A percentile compares a stretch with the other conserved stretches of the same genome.
phyloP scores from a whole-genome alignment of 2,888 invertebrate species.

The Phaedon cochleariae region DNA sequence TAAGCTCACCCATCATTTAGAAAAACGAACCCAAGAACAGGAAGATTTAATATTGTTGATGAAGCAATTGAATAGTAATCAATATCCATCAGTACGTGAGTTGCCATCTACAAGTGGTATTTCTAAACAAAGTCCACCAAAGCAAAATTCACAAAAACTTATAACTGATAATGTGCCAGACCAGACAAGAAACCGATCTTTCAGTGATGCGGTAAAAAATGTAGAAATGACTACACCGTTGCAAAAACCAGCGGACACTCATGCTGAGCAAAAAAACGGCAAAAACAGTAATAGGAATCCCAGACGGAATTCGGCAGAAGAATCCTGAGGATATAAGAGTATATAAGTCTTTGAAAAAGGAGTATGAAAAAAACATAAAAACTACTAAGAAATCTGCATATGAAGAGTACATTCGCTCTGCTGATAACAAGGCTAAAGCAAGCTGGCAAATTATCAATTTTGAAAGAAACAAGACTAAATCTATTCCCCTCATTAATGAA shows the following conservation, averaged over 20 bases:
- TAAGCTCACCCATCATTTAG: background rate
- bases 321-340: too few relatives aligned
- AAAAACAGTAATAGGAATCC: background rate
- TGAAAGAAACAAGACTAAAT: too few relatives aligned
- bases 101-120: conserved; percentile 7
- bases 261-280: background rate
- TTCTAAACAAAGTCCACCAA: background rate
- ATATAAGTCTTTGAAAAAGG: too few relatives aligned
- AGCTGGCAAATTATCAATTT: too few relatives aligned
- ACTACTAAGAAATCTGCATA: too few relatives aligned
- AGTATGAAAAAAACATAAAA: too few relatives aligned
- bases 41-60: too few relatives aligned
- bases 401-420: too few relatives aligned
- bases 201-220: background rate
- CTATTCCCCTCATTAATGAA: too few relatives aligned
- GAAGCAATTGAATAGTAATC: conserved; percentile 4
- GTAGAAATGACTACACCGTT: background rate
- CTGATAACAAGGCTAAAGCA: too few relatives aligned
- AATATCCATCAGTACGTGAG: conserved; percentile 1
- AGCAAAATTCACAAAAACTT: too few relatives aligned
- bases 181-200: background rate
- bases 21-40: background rate
- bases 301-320: background rate
- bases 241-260: background rate
- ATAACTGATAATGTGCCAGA: background rate